These are phyloP conservation scores for Leistus spinibarbis DNA, from an alignment of 2,888 invertebrate species.

Conservation along the genomic window DNA sequence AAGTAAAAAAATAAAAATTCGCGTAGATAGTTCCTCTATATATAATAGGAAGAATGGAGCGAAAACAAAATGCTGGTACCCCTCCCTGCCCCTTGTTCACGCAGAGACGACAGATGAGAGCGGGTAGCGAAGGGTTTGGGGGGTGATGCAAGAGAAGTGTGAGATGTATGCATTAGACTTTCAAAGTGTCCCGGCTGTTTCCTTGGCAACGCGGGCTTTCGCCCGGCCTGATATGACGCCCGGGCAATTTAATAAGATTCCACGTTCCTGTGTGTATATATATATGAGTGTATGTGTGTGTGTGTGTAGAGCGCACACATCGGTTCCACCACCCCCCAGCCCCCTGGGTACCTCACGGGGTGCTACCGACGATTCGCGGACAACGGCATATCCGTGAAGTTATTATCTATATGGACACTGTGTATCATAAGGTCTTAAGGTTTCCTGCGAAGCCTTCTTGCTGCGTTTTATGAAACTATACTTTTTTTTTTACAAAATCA, in stretches of 20 bases:
- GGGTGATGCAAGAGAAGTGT: conserved; percentile 54
- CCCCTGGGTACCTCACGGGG: neutral
- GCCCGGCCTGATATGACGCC: conserved; percentile 69
- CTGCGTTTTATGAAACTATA: neutral
- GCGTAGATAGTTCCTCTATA: neutral
- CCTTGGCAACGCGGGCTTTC: conserved; percentile 71
- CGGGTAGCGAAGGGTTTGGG: conserved; percentile 47
- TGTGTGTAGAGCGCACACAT: neutral
- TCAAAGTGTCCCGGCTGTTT: conserved; percentile 68
- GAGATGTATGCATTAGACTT: conserved; percentile 60
- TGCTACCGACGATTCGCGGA: neutral
- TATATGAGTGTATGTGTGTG: neutral
- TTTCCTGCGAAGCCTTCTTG: neutral
- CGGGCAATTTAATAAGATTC: conserved; percentile 63
- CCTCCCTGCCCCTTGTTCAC: neutral
- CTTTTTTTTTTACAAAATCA: too few relatives aligned
- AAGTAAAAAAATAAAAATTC: neutral
- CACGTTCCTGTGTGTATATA: conserved; percentile 52
- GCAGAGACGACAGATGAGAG: conserved; percentile 64
- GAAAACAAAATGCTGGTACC: neutral
- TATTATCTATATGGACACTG: neutral
- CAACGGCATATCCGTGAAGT: neutral
- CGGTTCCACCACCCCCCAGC: neutral
- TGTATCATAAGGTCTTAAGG: neutral
- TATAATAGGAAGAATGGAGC: neutral